Percentiles rank a stretch among this genome's conserved stretches.
phyloP scores from a whole-genome alignment of 92 coral and sea anemone genomes.

The Actinernus sp. region DNA sequence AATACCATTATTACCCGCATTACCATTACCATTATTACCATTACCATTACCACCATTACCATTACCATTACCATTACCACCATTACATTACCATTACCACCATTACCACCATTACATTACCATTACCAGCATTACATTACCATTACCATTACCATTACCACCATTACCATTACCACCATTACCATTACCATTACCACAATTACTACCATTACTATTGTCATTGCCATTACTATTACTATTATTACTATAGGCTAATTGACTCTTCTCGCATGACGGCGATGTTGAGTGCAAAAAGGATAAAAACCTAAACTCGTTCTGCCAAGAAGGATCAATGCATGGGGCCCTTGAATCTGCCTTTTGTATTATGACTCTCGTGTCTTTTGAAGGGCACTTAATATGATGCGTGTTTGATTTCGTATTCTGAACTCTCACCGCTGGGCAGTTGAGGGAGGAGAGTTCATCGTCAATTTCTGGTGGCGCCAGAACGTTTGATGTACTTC shows the following conservation, averaged over 20 bases:
- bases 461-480: conserved; percentile 5
- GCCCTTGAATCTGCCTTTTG: too few relatives aligned
- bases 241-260: too few relatives aligned
- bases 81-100: neutral
- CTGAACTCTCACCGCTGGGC: conserved; percentile 51
- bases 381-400: too few relatives aligned
- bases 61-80: neutral
- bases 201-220: neutral
- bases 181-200: neutral
- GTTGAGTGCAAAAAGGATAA: too few relatives aligned
- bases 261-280: too few relatives aligned
- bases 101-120: neutral
- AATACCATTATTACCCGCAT: neutral
- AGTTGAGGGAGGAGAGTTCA: conserved; percentile 29
- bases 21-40: neutral
- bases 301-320: too few relatives aligned
- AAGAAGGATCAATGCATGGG: too few relatives aligned
- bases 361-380: too few relatives aligned
- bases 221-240: neutral
- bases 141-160: neutral
- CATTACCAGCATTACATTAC: neutral
- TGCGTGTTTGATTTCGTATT: too few relatives aligned
- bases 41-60: neutral
- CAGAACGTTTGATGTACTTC: conserved; percentile 4
- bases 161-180: neutral